Percentiles rank a stretch among this genome's conserved stretches.
Evolutionary conservation across 2,888 invertebrate genomes (phyloP).

Genomic region (Acronicta psi): DNA sequence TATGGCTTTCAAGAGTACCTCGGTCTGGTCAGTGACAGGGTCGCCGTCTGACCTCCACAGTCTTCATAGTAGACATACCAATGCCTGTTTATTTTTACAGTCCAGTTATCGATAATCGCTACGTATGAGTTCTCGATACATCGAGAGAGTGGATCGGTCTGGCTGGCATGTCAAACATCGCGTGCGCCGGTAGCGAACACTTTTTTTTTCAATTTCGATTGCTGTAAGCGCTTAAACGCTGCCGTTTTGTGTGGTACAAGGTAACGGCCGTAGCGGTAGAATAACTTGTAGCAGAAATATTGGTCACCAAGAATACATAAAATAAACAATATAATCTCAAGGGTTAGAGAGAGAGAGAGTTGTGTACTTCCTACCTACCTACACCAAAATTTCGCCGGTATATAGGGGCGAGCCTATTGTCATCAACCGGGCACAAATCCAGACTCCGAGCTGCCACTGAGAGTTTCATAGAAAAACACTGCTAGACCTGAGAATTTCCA

Average conservation of each 20-base stretch:
- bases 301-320: too few species aligned
- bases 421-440: too few species aligned
- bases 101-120: constrained; percentile 33
- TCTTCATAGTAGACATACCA: neutral
- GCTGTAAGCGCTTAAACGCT: constrained; percentile 56
- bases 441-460: too few species aligned
- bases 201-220: constrained; percentile 64
- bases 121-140: constrained; percentile 37
- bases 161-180: constrained; percentile 55
- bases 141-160: constrained; percentile 40
- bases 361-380: too few species aligned
- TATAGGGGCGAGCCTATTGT: too few species aligned
- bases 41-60: neutral
- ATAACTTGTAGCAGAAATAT: too few species aligned
- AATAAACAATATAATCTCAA: too few species aligned
- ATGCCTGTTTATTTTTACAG: constrained; percentile 21
- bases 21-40: neutral
- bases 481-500: too few species aligned
- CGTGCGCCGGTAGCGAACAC: constrained; percentile 55
- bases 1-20: constrained; percentile 1
- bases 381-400: too few species aligned
- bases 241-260: constrained; percentile 55
- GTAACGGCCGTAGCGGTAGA: constrained; percentile 7
- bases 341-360: too few species aligned
- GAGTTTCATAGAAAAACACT: too few species aligned